Conservation (phyloP, 2,888 invertebrate genomes). For the Muschampia plurimacula region DNA sequence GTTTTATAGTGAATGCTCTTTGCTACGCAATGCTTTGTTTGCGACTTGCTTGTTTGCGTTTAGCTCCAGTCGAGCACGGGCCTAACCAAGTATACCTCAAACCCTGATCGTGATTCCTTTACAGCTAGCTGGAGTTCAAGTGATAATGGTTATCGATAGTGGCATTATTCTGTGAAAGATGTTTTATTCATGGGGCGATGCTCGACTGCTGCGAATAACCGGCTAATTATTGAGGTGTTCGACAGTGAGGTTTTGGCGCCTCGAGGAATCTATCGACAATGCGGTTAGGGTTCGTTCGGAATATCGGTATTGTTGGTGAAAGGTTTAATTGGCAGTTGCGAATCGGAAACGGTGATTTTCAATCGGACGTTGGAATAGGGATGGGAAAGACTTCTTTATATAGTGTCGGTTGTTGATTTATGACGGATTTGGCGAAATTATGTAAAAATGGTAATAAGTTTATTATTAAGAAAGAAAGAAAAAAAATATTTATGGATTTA, state of each 20-base stretch:
- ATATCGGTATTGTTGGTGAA: conserved; percentile 25
- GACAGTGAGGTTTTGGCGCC: conserved; percentile 62
- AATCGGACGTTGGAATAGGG: conserved; percentile 1
- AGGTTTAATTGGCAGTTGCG: conserved; percentile 35
- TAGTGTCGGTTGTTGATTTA: not conserved
- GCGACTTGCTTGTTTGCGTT: conserved; percentile 47
- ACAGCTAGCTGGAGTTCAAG: conserved; percentile 46
- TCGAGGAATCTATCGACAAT: conserved; percentile 51
- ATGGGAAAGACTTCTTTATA: not conserved
- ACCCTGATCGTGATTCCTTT: conserved; percentile 10
- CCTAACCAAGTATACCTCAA: conserved; percentile 5
- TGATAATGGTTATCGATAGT: conserved; percentile 59
- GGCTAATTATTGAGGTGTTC: conserved; percentile 80
- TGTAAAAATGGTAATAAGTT: no score
- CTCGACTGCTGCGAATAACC: conserved; percentile 73
- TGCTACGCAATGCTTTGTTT: conserved; percentile 56
- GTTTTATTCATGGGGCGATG: conserved; percentile 81
- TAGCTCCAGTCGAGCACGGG: conserved; percentile 22
- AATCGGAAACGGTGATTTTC: conserved; percentile 15
- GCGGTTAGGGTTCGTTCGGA: conserved; percentile 25
- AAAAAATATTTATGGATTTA: no score
- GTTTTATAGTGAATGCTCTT: conserved; percentile 62
- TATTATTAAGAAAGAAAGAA: no score
- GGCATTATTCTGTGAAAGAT: conserved; percentile 71
- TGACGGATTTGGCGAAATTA: not conserved